Evolutionary conservation across 92 coral and sea anemone genomes (phyloP).

Genomic region (Bergia puertoricense): DNA sequence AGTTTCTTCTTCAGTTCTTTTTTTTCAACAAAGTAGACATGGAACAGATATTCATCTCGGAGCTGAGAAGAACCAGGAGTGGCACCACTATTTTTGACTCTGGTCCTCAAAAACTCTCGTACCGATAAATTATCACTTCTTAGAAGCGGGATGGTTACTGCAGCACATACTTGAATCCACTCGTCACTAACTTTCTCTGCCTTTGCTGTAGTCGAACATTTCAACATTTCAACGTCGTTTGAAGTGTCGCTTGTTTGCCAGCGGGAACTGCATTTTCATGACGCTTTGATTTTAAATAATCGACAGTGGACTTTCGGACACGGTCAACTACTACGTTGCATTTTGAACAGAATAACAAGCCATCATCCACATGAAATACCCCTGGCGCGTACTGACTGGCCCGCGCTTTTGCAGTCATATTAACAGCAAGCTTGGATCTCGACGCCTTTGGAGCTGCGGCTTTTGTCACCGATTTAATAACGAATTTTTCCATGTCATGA

Average conservation of each 20-base stretch:
- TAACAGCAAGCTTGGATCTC: conserved; percentile 15
- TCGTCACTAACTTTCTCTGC: conserved; percentile 41
- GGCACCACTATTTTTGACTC: conserved; percentile 52
- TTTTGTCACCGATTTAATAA: not conserved
- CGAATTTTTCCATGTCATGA: conserved; percentile 21
- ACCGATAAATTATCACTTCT: conserved; percentile 46
- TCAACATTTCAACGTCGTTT: conserved; percentile 25
- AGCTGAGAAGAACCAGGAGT: conserved; percentile 49
- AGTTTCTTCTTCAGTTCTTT: conserved; percentile 51
- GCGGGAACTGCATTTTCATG: conserved; percentile 33
- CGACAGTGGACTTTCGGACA: conserved; percentile 41
- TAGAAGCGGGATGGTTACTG: conserved; percentile 54
- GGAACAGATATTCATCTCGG: conserved; percentile 36
- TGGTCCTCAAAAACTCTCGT: conserved; percentile 43
- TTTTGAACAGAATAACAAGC: conserved; percentile 50
- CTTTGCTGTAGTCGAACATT: conserved; percentile 5
- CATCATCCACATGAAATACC: conserved; percentile 46
- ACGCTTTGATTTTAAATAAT: conserved; percentile 43
- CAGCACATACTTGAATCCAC: conserved; percentile 54
- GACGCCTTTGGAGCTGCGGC: not conserved
- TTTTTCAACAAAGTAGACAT: conserved; percentile 45
- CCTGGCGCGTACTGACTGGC: conserved; percentile 25
- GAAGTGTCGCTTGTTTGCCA: conserved; percentile 32
- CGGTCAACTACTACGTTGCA: conserved; percentile 49
- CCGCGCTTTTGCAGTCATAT: conserved; percentile 14